phyloP scores from a whole-genome alignment of 1,140 invertebrate species.

The Tetramorium alpestre region DNA sequence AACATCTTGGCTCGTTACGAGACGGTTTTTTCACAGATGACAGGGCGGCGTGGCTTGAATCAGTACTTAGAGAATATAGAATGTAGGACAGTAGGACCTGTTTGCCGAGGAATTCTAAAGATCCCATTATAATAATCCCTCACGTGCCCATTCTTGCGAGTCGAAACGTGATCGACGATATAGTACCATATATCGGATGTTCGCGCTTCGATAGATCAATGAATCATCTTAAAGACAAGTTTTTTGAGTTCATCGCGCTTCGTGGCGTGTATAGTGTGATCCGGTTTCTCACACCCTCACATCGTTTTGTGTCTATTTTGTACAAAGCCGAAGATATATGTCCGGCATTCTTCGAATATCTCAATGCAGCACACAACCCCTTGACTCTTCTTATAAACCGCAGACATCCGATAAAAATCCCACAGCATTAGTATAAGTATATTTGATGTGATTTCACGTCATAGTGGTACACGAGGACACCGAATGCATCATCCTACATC shows the following conservation, averaged over 20 bases:
- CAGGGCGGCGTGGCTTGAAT: constrained; percentile 37
- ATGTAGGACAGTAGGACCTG: constrained; percentile 77
- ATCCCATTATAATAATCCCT: constrained; percentile 75
- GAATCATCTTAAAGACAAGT: background rate
- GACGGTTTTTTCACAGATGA: background rate
- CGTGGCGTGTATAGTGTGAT: background rate
- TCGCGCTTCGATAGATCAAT: constrained; percentile 15
- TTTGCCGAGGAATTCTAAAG: constrained; percentile 73
- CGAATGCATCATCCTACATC: background rate
- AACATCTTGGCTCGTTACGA: background rate
- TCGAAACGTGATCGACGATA: constrained; percentile 2
- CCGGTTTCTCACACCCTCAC: constrained; percentile 14
- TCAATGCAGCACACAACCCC: background rate
- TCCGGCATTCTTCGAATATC: constrained; percentile 64
- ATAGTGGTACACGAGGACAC: background rate
- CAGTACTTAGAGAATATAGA: constrained; percentile 3
- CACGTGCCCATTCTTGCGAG: constrained; percentile 56
- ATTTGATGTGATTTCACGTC: background rate
- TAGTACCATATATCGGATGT: constrained; percentile 49
- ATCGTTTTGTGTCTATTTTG: constrained; percentile 39
- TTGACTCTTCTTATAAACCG: constrained; percentile 7
- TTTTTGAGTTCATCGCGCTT: constrained; percentile 27
- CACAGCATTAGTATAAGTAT: background rate
- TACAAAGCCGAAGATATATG: constrained; percentile 57
- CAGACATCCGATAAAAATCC: constrained; percentile 56